Conservation (phyloP, 2,113 vertebrate species). For the Uria lomvia region DNA sequence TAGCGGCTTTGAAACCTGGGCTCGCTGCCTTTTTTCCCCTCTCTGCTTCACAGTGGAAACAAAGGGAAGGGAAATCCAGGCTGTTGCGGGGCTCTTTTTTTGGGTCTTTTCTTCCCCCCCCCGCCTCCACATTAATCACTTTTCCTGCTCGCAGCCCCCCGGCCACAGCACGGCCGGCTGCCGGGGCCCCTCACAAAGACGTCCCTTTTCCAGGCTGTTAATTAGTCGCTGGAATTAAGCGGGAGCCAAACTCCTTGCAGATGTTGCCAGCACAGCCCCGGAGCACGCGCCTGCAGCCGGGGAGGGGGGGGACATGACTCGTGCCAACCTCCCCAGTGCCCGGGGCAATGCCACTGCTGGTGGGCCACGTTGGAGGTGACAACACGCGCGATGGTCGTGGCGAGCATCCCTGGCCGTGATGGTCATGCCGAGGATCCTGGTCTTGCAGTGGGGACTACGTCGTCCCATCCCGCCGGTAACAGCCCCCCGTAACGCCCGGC, state of each 20-base stretch:
- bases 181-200: slow-evolving; percentile 6
- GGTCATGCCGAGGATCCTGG: fast-evolving
- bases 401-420: background rate
- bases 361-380: fast-evolving
- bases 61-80: background rate
- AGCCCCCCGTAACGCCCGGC: fast-evolving
- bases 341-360: fast-evolving
- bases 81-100: background rate
- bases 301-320: background rate
- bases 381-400: fast-evolving
- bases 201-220: background rate
- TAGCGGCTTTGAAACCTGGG: background rate
- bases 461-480: fast-evolving
- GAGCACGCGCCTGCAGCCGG: background rate
- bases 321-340: background rate
- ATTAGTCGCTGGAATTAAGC: slow-evolving; percentile 22
- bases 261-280: background rate
- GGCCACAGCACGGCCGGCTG: background rate
- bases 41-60: background rate
- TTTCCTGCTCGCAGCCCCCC: background rate
- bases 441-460: fast-evolving
- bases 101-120: background rate
- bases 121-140: background rate
- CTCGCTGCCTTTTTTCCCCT: background rate
- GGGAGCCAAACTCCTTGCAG: background rate